These are phyloP conservation scores for Ibidorhyncha struthersii DNA, from an alignment of 2,113 vertebrate species.

Conservation along the genomic window DNA sequence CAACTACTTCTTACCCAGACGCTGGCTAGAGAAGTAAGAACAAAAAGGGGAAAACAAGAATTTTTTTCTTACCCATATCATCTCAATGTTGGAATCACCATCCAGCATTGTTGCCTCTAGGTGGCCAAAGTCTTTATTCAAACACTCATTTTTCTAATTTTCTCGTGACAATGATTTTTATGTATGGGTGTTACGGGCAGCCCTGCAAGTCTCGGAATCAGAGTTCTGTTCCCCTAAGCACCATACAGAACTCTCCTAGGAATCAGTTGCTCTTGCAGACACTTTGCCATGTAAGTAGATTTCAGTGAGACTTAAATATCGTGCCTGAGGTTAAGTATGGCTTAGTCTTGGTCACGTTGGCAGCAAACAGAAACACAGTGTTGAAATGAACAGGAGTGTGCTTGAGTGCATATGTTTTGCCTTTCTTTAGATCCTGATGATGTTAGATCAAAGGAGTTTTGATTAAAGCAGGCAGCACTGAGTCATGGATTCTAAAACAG, in stretches of 20 bases:
- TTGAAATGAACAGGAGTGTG: not conserved
- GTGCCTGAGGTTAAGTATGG: not conserved
- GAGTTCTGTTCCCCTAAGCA: not conserved
- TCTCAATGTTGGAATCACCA: not conserved
- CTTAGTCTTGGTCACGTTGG: not conserved
- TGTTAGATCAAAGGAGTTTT: not conserved
- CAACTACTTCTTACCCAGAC: not conserved
- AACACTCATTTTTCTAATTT: not conserved
- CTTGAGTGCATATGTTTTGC: not conserved
- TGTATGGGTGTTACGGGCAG: not conserved
- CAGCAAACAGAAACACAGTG: not conserved
- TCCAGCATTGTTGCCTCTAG: not conserved
- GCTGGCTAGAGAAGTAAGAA: not conserved
- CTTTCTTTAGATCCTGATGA: not conserved
- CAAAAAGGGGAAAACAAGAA: not conserved
- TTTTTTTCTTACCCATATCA: not conserved
- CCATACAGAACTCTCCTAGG: not conserved
- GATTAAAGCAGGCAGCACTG: not conserved
- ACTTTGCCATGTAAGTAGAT: not conserved
- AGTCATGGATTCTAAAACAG: not conserved
- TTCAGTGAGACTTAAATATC: not conserved
- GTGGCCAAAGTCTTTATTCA: not conserved
- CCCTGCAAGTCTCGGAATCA: not conserved
- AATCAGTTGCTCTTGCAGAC: not conserved
- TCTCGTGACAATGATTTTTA: not conserved